These are phyloP conservation scores for Antechinus flavipes DNA, from an alignment of 2,113 vertebrate species.

Conservation along the genomic window DNA sequence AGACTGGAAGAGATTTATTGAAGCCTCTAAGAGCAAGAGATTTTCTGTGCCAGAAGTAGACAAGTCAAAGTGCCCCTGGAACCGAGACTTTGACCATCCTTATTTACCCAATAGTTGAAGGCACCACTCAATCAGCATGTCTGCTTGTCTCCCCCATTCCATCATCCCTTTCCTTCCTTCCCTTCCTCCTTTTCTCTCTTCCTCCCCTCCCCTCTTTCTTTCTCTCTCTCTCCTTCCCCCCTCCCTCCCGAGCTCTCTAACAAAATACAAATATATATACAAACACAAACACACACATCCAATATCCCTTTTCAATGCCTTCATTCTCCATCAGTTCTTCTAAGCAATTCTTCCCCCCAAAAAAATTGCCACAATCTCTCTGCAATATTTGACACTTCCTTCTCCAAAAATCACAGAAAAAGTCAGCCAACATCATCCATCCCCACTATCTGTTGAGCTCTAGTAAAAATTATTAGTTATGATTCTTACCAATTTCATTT, in stretches of 20 bases:
- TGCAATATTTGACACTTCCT: not conserved
- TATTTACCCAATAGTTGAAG: not conserved
- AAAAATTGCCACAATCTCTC: not conserved
- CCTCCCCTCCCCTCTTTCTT: no score
- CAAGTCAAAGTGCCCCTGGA: not conserved
- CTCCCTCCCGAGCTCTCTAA: no score
- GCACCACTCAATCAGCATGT: not conserved
- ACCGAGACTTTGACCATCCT: not conserved
- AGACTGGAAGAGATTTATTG: conserved; percentile 49
- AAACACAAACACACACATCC: no score
- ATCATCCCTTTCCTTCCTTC: no score
- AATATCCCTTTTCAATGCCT: not conserved
- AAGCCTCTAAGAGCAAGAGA: conserved; percentile 8
- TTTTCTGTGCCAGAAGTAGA: not conserved
- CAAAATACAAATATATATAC: no score
- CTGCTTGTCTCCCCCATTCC: not conserved
- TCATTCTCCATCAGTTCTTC: not conserved
- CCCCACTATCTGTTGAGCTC: not conserved
- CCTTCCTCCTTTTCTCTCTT: not conserved
- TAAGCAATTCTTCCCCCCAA: not conserved
- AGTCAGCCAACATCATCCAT: not conserved
- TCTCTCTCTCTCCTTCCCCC: no score
- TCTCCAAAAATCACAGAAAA: not conserved
- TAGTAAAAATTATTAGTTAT: not conserved
- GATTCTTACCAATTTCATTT: not conserved